phyloP scores from a whole-genome alignment of 2,113 vertebrate genomes.

The Pachyramphus minor region DNA sequence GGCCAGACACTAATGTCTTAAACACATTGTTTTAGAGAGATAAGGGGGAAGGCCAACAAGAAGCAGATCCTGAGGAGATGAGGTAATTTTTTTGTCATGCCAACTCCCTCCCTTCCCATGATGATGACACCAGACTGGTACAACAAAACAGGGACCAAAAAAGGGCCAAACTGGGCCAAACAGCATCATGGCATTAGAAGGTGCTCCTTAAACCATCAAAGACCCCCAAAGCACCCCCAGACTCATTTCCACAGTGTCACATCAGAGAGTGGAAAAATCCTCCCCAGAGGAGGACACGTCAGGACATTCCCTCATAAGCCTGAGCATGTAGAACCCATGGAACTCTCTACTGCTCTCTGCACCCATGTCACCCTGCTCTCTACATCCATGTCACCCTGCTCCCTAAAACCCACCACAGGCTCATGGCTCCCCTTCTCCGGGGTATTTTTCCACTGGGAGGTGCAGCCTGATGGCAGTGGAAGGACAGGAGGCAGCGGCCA shows the following conservation, averaged over 20 bases:
- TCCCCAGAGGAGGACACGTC: accelerated
- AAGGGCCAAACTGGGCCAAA: neutral
- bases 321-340: neutral
- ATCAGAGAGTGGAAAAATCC: neutral
- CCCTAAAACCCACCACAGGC: neutral
- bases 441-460: neutral
- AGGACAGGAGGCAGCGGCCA: neutral
- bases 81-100: neutral
- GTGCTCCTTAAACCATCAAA: neutral
- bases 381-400: neutral
- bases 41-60: neutral
- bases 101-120: neutral
- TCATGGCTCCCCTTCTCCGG: accelerated
- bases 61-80: accelerated
- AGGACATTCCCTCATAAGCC: accelerated
- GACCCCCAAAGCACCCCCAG: neutral
- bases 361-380: too few relatives aligned
- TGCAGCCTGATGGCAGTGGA: neutral
- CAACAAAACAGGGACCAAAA: neutral
- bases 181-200: neutral
- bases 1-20: neutral
- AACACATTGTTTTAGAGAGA: neutral
- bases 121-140: accelerated
- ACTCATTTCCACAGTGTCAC: neutral
- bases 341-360: neutral